Percentiles rank a stretch among this genome's conserved stretches.
phyloP scores from a whole-genome alignment of 2,797 vertebrate genomes.

The Eulemur rubriventer region DNA sequence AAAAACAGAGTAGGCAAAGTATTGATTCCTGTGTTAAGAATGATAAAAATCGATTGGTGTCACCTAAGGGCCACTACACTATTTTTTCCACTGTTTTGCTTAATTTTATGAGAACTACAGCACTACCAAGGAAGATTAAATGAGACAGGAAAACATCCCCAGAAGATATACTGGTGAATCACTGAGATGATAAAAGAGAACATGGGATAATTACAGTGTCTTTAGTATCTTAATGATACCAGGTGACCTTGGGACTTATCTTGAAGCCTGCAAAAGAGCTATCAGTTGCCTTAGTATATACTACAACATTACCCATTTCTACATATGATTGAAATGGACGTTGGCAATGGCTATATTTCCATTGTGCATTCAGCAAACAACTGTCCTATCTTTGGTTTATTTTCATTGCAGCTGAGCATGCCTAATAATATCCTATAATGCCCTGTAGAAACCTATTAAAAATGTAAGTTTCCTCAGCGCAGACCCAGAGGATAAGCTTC shows the following conservation, averaged over 20 bases:
- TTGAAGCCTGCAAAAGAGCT: not conserved
- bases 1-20: not conserved
- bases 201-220: not conserved
- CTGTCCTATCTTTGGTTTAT: not conserved
- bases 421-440: not conserved
- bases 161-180: not conserved
- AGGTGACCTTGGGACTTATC: not conserved
- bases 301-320: not conserved
- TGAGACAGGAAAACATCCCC: not conserved
- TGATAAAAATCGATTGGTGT: not conserved
- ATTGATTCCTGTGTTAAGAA: not conserved
- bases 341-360: not conserved
- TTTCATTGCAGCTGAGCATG: not conserved
- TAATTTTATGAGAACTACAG: not conserved
- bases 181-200: not conserved
- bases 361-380: not conserved
- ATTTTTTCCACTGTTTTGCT: not conserved
- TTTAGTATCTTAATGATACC: not conserved
- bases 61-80: not conserved
- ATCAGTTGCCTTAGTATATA: not conserved
- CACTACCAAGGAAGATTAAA: not conserved
- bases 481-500: not conserved
- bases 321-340: not conserved
- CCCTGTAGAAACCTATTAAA: not conserved
- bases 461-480: not conserved